Base-by-base conservation (phyloP, 2,113 vertebrate species). In the Electrona antarctica region DNA sequence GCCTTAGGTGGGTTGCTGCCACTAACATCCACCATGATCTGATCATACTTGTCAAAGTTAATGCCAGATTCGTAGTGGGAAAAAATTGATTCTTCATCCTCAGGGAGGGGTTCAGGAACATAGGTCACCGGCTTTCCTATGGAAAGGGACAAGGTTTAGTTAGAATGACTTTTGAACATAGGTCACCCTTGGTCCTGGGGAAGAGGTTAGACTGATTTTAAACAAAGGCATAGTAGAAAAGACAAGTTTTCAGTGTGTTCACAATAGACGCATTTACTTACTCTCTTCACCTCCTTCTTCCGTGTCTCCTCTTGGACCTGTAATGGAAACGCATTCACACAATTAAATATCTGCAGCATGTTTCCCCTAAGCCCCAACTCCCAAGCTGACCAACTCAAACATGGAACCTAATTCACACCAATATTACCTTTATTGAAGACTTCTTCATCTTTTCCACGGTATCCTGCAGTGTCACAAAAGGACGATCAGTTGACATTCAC, bases 31-130 rank as follows among this genome's bases (percentile, higher is more conserved):
- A 98, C 97, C 52, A 89, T 0, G 1, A 95, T 97, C 48, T 95
- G 92, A 69, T 98, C 97, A 5, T 98, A 99, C 86, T 98, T 99
- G 72, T 96, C 88, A 79, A 99, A 99, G 88, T 99, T 98, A 67
- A 96, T 95, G 69, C 97, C 97, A 0, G 91, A 91, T 73, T 94
- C 81, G 21, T 97, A 97, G 73, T 75, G 95, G 55, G 95, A 87
- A 87, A 99, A 99, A 64, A 99, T 92, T 1, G 94, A 84, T 1
- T 85, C 78, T 47, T 98, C 97, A 21, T 95, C 93, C 8, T 96
- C 95, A 15, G 96, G 90, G 3, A 96, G 95, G 6, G 94, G 89
- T 0, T 96, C 96, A 0, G 97, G 97, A 13, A 99, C 62, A 0
- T 99, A 99, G 0, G 93, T 96, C 76, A 99, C 94, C 75, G 95